These are phyloP conservation scores for Nettapus auritus DNA, from an alignment of 2,113 vertebrate species.

Conservation along the genomic window DNA sequence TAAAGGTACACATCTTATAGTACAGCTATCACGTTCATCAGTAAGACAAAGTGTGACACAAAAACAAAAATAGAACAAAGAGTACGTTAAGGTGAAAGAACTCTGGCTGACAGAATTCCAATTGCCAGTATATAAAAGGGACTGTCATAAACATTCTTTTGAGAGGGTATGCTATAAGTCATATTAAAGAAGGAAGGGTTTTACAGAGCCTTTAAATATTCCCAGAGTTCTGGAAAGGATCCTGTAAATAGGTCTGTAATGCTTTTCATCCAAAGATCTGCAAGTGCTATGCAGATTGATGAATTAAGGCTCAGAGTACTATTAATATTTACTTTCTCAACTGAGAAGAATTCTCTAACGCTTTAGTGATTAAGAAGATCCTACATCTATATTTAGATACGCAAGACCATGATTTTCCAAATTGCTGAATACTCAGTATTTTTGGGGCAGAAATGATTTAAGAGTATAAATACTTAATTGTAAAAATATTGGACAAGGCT, in stretches of 20 bases:
- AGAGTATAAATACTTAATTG: neutral
- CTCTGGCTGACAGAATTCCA: conserved; percentile 32
- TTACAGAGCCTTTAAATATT: conserved; percentile 42
- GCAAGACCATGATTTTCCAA: conserved; percentile 3
- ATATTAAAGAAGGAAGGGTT: neutral
- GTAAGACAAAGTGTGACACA: neutral
- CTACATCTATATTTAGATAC: conserved; percentile 1
- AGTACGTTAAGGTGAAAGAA: neutral
- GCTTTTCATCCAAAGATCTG: neutral
- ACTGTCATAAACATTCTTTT: neutral
- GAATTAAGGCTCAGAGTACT: neutral
- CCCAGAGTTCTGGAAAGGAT: neutral
- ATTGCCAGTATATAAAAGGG: neutral
- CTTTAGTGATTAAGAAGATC: conserved; percentile 1
- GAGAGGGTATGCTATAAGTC: neutral
- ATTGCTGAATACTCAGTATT: neutral
- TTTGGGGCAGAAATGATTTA: conserved; percentile 28
- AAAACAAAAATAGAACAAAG: conserved; percentile 11
- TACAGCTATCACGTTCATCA: neutral
- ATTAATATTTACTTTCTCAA: conserved; percentile 28
- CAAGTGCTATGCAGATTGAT: neutral
- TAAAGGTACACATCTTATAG: neutral
- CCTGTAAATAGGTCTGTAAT: neutral
- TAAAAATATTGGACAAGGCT: neutral
- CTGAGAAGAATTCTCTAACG: neutral